These are phyloP conservation scores for Hoplostethus atlanticus DNA, from an alignment of 2,797 vertebrate genomes.

Conservation along the genomic window DNA sequence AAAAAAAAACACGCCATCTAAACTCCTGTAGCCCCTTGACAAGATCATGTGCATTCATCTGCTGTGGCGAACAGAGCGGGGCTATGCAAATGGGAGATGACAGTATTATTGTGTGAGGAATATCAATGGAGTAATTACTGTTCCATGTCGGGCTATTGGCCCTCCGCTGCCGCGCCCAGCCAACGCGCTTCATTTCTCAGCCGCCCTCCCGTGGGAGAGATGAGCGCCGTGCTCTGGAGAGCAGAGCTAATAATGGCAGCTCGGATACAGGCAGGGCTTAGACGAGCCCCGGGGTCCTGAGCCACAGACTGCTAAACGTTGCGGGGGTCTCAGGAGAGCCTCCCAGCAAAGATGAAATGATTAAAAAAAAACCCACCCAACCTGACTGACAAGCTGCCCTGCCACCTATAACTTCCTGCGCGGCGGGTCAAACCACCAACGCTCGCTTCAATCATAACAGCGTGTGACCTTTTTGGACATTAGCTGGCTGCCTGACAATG, in stretches of 20 bases:
- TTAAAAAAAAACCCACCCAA: conserved; percentile 89
- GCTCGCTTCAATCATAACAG: conserved; percentile 70
- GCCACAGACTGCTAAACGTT: conserved; percentile 97
- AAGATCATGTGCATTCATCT: conserved; percentile 91
- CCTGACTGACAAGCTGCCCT: conserved; percentile 94
- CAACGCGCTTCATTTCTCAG: conserved; percentile 95
- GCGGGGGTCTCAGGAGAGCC: conserved; percentile 91
- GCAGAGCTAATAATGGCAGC: conserved; percentile 99
- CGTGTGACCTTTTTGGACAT: conserved; percentile 70
- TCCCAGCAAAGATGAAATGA: conserved; percentile 95
- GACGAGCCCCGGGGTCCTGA: conserved; percentile 95
- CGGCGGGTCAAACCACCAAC: conserved; percentile 63
- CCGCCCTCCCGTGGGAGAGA: conserved; percentile 93
- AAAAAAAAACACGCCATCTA: conserved; percentile 79
- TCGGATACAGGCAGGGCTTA: conserved; percentile 92
- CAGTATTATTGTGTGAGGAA: conserved; percentile 99
- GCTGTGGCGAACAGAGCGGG: conserved; percentile 84
- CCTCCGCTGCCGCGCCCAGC: conserved; percentile 88
- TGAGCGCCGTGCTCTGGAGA: conserved; percentile 93
- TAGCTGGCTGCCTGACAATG: conserved; percentile 54
- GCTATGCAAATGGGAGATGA: conserved; percentile 99
- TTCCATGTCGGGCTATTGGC: conserved; percentile 91
- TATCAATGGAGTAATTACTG: conserved; percentile 99
- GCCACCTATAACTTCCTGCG: conserved; percentile 73
- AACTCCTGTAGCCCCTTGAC: conserved; percentile 87